phyloP scores from a whole-genome alignment of 2,888 invertebrate genomes.

The Drosophila imparisetae region DNA sequence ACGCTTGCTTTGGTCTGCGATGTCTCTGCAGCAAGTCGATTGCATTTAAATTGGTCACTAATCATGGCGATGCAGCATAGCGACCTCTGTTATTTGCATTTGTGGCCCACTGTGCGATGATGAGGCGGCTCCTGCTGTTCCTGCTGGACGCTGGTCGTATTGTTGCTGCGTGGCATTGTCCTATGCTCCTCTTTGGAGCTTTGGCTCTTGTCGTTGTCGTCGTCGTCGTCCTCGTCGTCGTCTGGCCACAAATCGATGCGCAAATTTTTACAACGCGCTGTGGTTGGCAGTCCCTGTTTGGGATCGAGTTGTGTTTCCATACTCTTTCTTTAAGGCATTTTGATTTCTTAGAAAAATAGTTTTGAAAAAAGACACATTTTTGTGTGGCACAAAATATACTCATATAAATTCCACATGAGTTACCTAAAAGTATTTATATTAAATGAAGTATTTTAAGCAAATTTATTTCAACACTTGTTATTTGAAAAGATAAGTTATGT shows the following conservation, averaged over 20 bases:
- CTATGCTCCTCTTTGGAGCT: conserved; percentile 38
- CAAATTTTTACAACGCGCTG: conserved; percentile 74
- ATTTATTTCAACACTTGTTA: not conserved
- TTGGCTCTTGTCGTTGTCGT: conserved; percentile 43
- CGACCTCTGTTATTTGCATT: conserved; percentile 65
- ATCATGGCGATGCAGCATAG: conserved; percentile 55
- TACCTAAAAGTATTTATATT: not conserved
- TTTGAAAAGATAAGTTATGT: not conserved
- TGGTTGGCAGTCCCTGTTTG: conserved; percentile 63
- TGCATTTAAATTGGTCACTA: conserved; percentile 77
- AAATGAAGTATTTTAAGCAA: not conserved
- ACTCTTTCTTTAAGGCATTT: conserved; percentile 21
- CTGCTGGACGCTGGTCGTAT: conserved; percentile 53
- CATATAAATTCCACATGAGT: not conserved
- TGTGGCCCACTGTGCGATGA: conserved; percentile 68
- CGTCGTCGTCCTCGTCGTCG: conserved; percentile 35
- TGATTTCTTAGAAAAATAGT: not conserved
- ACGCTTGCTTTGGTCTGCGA: conserved; percentile 16
- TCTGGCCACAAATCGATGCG: conserved; percentile 78
- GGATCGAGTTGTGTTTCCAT: conserved; percentile 27
- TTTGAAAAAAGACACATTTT: not conserved
- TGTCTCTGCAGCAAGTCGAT: conserved; percentile 51
- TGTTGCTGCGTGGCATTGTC: conserved; percentile 53
- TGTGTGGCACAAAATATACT: not conserved
- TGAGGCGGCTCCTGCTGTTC: conserved; percentile 35